phyloP scores from a whole-genome alignment of 37 sponge, comb jelly and placozoan species.

The Halichondria panicea region DNA sequence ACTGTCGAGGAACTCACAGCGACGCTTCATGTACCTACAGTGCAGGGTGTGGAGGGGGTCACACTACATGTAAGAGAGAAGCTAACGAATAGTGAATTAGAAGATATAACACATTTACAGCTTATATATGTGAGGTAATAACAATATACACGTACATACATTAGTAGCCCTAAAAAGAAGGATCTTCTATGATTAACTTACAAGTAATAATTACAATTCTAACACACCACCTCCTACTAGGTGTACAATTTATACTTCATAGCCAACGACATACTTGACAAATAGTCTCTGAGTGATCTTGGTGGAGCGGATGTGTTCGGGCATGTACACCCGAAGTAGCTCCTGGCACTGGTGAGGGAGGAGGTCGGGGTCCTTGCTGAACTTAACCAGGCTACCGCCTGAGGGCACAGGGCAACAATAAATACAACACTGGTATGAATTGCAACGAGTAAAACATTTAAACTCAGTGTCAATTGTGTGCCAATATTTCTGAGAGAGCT shows the following conservation, averaged over 20 bases:
- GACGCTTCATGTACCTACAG: slow-evolving; percentile 76
- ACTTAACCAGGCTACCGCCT: slow-evolving; percentile 43
- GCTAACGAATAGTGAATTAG: too few relatives aligned
- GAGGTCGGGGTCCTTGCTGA: slow-evolving; percentile 39
- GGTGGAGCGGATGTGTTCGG: slow-evolving; percentile 28
- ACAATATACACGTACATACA: not conserved
- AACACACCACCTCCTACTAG: not conserved
- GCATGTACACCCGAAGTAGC: slow-evolving; percentile 55
- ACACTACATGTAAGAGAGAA: too few relatives aligned
- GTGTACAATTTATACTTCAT: not conserved
- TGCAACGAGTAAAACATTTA: too few relatives aligned
- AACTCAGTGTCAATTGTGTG: too few relatives aligned
- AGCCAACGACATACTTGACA: slow-evolving; percentile 47
- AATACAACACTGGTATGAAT: not conserved
- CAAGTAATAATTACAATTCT: not conserved
- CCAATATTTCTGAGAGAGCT: too few relatives aligned
- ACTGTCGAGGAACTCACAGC: slow-evolving; percentile 68
- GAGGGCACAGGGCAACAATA: not conserved
- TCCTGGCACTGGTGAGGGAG: slow-evolving; percentile 50
- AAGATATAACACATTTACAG: too few relatives aligned
- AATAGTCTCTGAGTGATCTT: slow-evolving; percentile 78
- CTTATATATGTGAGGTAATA: not conserved
- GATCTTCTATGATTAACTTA: not conserved
- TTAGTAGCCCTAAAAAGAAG: not conserved
- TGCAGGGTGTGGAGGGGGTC: not conserved